These are phyloP conservation scores for Beaufortia kweichowensis DNA, from an alignment of 2,113 vertebrate species.

Conservation along the genomic window DNA sequence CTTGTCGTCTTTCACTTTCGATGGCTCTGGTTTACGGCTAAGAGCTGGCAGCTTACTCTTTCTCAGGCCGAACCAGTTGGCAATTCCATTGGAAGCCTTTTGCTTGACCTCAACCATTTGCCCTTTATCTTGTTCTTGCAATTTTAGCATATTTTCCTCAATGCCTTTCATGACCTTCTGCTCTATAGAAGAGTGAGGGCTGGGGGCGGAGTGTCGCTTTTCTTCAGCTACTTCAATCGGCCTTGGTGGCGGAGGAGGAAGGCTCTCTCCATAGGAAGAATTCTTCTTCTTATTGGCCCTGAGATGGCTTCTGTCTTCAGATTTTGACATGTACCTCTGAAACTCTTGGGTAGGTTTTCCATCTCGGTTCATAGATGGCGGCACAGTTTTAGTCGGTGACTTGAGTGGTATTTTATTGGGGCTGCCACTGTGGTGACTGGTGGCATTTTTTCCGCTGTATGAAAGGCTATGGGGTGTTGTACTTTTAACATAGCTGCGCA, in stretches of 20 bases:
- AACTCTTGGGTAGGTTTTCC: slow-evolving; percentile 63
- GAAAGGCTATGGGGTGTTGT: slow-evolving; percentile 72
- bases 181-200: slow-evolving; percentile 85
- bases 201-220: slow-evolving; percentile 65
- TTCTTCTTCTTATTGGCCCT: slow-evolving; percentile 74
- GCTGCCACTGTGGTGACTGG: slow-evolving; percentile 77
- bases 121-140: slow-evolving; percentile 84
- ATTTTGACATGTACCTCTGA: slow-evolving; percentile 68
- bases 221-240: slow-evolving; percentile 54
- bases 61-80: slow-evolving; percentile 93
- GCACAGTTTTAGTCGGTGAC: slow-evolving; percentile 80
- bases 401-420: slow-evolving; percentile 87
- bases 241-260: slow-evolving; percentile 68
- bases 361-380: slow-evolving; percentile 60
- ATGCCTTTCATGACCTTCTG: slow-evolving; percentile 99
- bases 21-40: slow-evolving; percentile 80
- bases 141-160: slow-evolving; percentile 89
- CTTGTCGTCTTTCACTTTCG: slow-evolving; percentile 79
- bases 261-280: slow-evolving; percentile 71
- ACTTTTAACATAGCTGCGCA: slow-evolving; percentile 80
- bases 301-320: slow-evolving; percentile 77
- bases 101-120: slow-evolving; percentile 80
- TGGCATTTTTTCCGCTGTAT: slow-evolving; percentile 69
- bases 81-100: slow-evolving; percentile 86
- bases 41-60: slow-evolving; percentile 91